Evolutionary conservation across 2,797 vertebrate genomes (phyloP).

Genomic region (Enteromius paludinosus): DNA sequence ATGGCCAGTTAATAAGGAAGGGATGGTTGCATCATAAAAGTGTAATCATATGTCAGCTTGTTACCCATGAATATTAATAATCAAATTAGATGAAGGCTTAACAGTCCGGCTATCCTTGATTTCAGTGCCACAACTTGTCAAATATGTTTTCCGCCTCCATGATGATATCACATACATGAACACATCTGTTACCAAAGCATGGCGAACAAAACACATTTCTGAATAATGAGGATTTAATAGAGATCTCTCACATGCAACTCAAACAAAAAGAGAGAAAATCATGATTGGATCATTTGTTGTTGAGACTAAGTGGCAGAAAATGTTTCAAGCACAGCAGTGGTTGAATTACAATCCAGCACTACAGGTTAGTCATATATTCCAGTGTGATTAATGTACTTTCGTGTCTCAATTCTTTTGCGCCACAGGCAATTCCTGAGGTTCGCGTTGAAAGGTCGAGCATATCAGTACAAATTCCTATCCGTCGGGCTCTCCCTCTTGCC

Average conservation of each 20-base stretch:
- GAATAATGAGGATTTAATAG: constrained; percentile 43
- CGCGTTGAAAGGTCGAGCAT: no score
- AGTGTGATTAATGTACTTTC: background rate
- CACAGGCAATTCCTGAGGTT: no score
- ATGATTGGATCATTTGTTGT: constrained; percentile 15
- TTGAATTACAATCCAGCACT: background rate
- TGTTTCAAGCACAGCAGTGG: background rate
- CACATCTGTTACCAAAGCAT: background rate
- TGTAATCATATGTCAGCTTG: constrained; percentile 54
- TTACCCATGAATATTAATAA: constrained; percentile 66
- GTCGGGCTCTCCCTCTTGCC: no score
- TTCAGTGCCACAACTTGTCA: constrained; percentile 65
- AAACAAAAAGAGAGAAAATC: background rate
- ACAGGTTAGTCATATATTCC: constrained; percentile 4
- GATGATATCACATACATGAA: constrained; percentile 30
- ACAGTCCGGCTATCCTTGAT: constrained; percentile 58
- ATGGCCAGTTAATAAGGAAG: constrained; percentile 33
- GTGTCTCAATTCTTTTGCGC: no score
- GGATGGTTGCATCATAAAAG: constrained; percentile 35
- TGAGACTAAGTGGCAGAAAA: constrained; percentile 18
- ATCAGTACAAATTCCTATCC: no score
- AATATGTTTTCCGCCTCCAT: constrained; percentile 62
- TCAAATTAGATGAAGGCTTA: constrained; percentile 65
- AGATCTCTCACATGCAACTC: constrained; percentile 18
- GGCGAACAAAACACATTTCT: constrained; percentile 20